phyloP scores from a whole-genome alignment of 30 jellyfish, hydroid and myxozoan species.

The Hydractinia echinata region DNA sequence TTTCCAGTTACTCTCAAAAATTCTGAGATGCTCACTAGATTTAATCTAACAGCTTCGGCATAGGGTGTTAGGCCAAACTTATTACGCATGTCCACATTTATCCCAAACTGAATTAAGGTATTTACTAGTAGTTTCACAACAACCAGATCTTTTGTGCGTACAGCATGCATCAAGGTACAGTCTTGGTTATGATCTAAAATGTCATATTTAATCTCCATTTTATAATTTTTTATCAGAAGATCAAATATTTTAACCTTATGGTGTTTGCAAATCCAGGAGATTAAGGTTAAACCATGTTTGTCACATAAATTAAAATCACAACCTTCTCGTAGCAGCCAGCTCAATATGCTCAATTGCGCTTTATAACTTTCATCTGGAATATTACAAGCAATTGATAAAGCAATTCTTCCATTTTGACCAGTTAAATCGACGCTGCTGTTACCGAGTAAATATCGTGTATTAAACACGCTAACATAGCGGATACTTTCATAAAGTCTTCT shows the following conservation, averaged over 20 bases:
- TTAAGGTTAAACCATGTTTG: constrained; percentile 40
- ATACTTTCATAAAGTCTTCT: constrained; percentile 10
- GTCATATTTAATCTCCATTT: constrained; percentile 43
- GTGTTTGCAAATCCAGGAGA: constrained; percentile 60
- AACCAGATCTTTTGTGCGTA: constrained; percentile 38
- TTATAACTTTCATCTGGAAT: constrained; percentile 47
- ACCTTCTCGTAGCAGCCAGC: constrained; percentile 34
- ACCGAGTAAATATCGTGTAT: constrained; percentile 14
- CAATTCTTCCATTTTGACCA: constrained; percentile 40
- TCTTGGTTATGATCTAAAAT: constrained; percentile 47
- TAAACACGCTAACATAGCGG: background rate
- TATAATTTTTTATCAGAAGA: constrained; percentile 27
- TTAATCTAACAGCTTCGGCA: constrained; percentile 55
- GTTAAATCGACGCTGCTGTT: background rate
- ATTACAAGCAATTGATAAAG: constrained; percentile 55
- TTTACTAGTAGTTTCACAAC: constrained; percentile 42
- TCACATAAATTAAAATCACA: constrained; percentile 46
- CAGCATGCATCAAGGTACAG: constrained; percentile 70
- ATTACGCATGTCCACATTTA: constrained; percentile 52
- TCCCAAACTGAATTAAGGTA: constrained; percentile 30
- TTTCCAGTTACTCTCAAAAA: constrained; percentile 43
- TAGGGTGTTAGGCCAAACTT: constrained; percentile 60
- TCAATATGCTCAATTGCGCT: constrained; percentile 37
- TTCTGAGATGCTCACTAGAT: constrained; percentile 35
- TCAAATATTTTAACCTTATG: constrained; percentile 31